Base-by-base conservation (phyloP, 2,888 invertebrate species). In the Pandemis heparana region DNA sequence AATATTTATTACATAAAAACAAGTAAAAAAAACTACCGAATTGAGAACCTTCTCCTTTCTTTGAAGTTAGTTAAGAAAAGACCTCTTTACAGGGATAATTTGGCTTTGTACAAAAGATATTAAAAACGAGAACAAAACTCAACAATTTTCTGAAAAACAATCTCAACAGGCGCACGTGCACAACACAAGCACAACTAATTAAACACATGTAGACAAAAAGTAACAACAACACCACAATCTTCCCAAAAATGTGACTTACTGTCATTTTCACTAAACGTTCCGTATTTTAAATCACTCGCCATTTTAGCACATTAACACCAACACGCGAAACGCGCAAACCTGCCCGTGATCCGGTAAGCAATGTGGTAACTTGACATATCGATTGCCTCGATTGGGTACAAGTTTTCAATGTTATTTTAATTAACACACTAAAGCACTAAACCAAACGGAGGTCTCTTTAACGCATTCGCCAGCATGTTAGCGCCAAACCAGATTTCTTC, bases 291-390 rank as follows among this genome's bases (percentile, higher is more conserved):
- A 39, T 51, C 51, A 38, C 65, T 10, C 63, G 46, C 46, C 16
- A 53, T 53, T 53, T 53, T 65, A 65, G 65, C 73, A 73, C 73
- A 68, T 46, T 48, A 65, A 38, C 70, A 71, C 59, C 14, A 61
- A 43, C 41, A 60, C 32, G 39, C 39, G 10, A 68, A 63, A 73
- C 68, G 68, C 56, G 73, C 59, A n/a, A 39, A 69, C 73, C 56
- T 48, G 39, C 32, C 73, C 56, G 43, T 48, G 73, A 9, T 59
- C 39, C 43, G 56, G 43, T 9, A 48, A 18, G 10, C 48, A 69
- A 59, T 73, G 73, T 16, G 53, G 41, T 62, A 10, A 62, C 18
- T 62, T 63, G 63, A 65, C n/a, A 68, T 62, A 38, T 16, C 23
- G 23, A 32, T 32, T 32, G 23, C 23, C 32, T 65, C 16, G 67